A percentile compares a stretch with the other conserved stretches of the same genome.
phyloP scores from a whole-genome alignment of 2,888 invertebrate species.

The Autographa gamma region DNA sequence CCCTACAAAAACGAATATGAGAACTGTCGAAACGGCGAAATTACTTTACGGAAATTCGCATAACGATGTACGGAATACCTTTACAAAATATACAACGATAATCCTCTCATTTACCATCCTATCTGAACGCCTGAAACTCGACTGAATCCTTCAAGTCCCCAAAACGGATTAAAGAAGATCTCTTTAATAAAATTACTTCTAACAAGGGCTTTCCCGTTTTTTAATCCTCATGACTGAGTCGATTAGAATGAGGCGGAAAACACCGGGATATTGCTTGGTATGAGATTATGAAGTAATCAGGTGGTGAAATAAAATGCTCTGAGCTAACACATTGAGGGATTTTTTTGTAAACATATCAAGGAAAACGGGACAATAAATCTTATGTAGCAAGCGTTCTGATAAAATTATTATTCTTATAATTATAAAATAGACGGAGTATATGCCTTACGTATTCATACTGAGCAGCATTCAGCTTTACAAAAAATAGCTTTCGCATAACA shows the following conservation, averaged over 20 bases:
- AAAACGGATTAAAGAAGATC: constrained; percentile 46
- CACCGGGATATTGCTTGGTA: constrained; percentile 19
- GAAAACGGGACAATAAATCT: too few species aligned
- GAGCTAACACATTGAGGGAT: neutral
- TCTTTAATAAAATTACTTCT: constrained; percentile 49
- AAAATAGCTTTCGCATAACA: too few species aligned
- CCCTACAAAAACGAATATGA: constrained; percentile 10
- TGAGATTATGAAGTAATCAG: constrained; percentile 32
- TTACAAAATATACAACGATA: constrained; percentile 25
- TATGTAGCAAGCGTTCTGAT: too few species aligned
- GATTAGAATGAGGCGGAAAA: constrained; percentile 37
- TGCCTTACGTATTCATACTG: too few species aligned
- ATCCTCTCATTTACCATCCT: constrained; percentile 33
- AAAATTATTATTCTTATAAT: too few species aligned
- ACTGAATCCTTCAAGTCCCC: constrained; percentile 36
- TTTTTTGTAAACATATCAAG: neutral
- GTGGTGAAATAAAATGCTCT: constrained; percentile 6
- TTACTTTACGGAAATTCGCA: constrained; percentile 29
- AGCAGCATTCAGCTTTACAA: too few species aligned
- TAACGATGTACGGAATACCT: constrained; percentile 18
- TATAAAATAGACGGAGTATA: too few species aligned
- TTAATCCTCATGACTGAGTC: constrained; percentile 42
- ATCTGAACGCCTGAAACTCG: constrained; percentile 17
- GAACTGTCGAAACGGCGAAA: constrained; percentile 19
- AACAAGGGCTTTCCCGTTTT: constrained; percentile 51